Percentiles rank a stretch among this genome's conserved stretches.
Conservation (phyloP, 2,797 vertebrate species). For the Aselliscus stoliczkanus region DNA sequence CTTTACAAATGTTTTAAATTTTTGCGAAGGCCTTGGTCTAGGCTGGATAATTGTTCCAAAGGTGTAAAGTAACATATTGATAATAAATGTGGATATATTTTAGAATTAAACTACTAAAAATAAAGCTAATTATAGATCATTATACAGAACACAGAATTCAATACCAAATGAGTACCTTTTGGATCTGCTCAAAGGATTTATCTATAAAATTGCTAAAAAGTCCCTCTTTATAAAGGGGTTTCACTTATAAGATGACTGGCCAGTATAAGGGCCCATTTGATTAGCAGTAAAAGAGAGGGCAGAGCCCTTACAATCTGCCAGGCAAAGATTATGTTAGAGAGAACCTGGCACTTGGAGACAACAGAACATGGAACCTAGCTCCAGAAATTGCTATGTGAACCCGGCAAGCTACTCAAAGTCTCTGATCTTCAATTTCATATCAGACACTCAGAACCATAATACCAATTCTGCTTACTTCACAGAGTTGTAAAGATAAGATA, state of each 20-base stretch:
- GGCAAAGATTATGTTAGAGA: not conserved
- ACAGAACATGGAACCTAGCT: not conserved
- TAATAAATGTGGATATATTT: not conserved
- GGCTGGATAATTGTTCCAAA: not conserved
- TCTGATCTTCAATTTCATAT: not conserved
- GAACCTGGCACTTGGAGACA: not conserved
- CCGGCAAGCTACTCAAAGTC: not conserved
- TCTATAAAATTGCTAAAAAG: not conserved
- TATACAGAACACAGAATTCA: not conserved
- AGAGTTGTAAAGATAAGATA: slow-evolving; percentile 26
- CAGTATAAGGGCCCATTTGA: not conserved
- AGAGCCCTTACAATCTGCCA: not conserved
- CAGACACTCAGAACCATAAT: not conserved
- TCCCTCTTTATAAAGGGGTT: not conserved
- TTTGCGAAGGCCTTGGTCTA: not conserved
- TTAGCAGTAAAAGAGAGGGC: not conserved
- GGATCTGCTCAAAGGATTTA: not conserved
- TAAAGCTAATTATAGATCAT: not conserved
- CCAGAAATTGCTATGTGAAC: not conserved
- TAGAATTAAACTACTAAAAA: slow-evolving; percentile 34
- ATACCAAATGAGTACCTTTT: not conserved
- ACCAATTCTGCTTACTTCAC: not conserved
- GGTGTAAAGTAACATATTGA: not conserved
- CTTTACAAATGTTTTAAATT: not conserved
- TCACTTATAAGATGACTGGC: not conserved